Evolutionary conservation across 2,113 vertebrate species (phyloP).

Genomic region (Pelvicachromis taeniatus): DNA sequence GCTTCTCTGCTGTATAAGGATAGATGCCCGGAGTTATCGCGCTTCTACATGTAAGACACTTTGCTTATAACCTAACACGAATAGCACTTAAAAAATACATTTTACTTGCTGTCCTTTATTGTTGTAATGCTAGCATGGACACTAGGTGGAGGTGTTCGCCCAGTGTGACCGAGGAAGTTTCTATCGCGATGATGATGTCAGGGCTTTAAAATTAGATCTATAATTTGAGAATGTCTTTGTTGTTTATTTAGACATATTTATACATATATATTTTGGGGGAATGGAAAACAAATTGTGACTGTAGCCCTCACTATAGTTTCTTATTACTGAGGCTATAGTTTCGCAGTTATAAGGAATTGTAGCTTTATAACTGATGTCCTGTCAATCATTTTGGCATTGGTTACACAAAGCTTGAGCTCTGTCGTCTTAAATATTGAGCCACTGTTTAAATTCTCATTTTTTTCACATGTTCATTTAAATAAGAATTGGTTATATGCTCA

Average conservation of each 20-base stretch:
- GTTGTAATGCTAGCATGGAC: constrained; percentile 34
- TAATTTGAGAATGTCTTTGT: not conserved
- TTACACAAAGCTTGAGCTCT: not conserved
- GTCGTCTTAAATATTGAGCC: not conserved
- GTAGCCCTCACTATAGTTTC: not conserved
- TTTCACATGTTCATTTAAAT: not conserved
- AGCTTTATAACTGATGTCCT: not conserved
- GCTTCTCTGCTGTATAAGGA: constrained; percentile 66
- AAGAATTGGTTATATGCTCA: not conserved
- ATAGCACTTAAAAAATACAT: rapidly evolving
- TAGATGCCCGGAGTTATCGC: constrained; percentile 67
- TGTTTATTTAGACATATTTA: not conserved
- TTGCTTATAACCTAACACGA: not conserved
- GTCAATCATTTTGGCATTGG: not conserved
- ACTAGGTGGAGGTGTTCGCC: constrained; percentile 39
- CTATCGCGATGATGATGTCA: not conserved
- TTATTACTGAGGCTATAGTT: not conserved
- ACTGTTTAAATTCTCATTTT: not conserved
- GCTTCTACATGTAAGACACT: constrained; percentile 68
- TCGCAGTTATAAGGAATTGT: not conserved
- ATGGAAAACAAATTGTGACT: not conserved
- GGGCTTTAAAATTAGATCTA: not conserved
- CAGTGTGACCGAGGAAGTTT: not conserved
- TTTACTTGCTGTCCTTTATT: not conserved
- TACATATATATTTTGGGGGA: not conserved